phyloP scores from a whole-genome alignment of 2,797 vertebrate species.

The Morelia viridis region DNA sequence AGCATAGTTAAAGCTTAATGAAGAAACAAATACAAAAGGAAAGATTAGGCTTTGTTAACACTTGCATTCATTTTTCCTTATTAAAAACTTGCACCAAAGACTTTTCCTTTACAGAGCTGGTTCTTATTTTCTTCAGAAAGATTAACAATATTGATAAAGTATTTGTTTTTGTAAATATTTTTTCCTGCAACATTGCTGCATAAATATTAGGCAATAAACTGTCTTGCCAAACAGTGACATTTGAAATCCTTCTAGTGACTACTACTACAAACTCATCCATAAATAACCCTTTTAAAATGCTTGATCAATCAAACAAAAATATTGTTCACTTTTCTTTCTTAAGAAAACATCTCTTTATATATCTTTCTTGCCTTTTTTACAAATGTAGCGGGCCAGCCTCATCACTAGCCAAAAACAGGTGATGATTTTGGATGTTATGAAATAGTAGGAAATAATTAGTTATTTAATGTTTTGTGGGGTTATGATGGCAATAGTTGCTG shows the following conservation, averaged over 20 bases:
- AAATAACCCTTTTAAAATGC: slow-evolving; percentile 62
- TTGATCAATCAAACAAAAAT: slow-evolving; percentile 28
- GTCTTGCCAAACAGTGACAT: slow-evolving; percentile 66
- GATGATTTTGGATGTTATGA: neutral
- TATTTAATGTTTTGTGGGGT: neutral
- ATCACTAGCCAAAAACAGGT: neutral
- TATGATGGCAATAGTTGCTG: neutral
- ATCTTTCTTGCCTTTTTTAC: slow-evolving; percentile 18
- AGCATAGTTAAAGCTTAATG: slow-evolving; percentile 77
- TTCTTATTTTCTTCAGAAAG: slow-evolving; percentile 47
- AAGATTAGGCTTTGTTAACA: slow-evolving; percentile 83
- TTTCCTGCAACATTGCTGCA: slow-evolving; percentile 36
- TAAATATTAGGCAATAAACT: slow-evolving; percentile 61
- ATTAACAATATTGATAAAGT: slow-evolving; percentile 49
- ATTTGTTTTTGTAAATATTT: slow-evolving; percentile 60
- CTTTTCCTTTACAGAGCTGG: slow-evolving; percentile 46
- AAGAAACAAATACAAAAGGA: slow-evolving; percentile 86
- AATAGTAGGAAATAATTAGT: neutral
- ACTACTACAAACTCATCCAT: slow-evolving; percentile 62
- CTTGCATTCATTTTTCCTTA: slow-evolving; percentile 68
- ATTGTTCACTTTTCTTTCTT: neutral
- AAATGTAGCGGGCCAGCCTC: neutral
- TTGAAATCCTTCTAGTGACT: slow-evolving; percentile 62
- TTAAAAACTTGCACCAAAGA: slow-evolving; percentile 22
- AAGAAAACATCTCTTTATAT: slow-evolving; percentile 1